These are phyloP conservation scores for Ceryle rudis DNA, from an alignment of 2,797 vertebrate genomes.

Conservation along the genomic window DNA sequence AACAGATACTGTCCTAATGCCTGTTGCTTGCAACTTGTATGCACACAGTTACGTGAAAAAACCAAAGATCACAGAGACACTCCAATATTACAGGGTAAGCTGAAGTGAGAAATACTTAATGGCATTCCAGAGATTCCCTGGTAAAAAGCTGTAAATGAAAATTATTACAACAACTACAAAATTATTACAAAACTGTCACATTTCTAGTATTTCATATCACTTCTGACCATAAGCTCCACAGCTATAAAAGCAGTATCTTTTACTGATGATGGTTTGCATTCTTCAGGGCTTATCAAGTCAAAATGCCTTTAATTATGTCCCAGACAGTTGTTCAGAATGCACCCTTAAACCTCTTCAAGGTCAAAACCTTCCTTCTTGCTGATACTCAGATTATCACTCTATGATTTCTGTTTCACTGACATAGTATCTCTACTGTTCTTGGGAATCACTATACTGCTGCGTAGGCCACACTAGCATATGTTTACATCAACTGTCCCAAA, in stretches of 20 bases:
- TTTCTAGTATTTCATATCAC: conserved; percentile 80
- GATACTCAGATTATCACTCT: conserved; percentile 68
- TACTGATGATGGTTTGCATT: conserved; percentile 70
- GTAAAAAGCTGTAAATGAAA: conserved; percentile 74
- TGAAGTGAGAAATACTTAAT: conserved; percentile 65
- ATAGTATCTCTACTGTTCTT: conserved; percentile 46
- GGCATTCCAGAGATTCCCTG: conserved; percentile 64
- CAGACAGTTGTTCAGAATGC: conserved; percentile 57
- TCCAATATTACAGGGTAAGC: conserved; percentile 36
- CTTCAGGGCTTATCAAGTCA: conserved; percentile 72
- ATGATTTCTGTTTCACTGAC: conserved; percentile 56
- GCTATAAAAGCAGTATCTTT: conserved; percentile 80
- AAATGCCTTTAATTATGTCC: conserved; percentile 80
- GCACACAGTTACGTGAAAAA: conserved; percentile 18
- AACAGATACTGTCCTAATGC: background rate
- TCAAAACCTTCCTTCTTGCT: conserved; percentile 69
- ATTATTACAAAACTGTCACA: conserved; percentile 81
- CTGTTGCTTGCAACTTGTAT: conserved; percentile 30
- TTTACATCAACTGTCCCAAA: conserved; percentile 39
- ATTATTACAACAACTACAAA: conserved; percentile 77
- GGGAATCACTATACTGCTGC: conserved; percentile 43
- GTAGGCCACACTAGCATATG: background rate
- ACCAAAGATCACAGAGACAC: conserved; percentile 22
- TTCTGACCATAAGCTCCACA: conserved; percentile 80
- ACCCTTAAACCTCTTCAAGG: conserved; percentile 77